Evolutionary conservation across 2,888 invertebrate species (phyloP).

Genomic region (Agrotis clavis): DNA sequence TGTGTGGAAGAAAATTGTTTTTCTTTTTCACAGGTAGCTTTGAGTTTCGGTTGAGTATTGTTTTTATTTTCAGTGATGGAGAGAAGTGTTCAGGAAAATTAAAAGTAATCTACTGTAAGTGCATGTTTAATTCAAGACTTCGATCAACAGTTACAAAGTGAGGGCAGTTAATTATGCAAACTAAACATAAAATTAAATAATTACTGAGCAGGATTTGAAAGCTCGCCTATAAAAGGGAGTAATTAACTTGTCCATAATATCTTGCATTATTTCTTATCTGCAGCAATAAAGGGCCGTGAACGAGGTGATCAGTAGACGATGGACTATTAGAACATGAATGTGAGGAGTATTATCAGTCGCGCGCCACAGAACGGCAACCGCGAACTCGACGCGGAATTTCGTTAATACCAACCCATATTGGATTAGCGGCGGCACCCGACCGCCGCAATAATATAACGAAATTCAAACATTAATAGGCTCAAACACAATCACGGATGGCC

Average conservation of each 20-base stretch:
- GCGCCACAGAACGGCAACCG: slow-evolving; percentile 70
- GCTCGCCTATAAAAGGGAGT: slow-evolving; percentile 13
- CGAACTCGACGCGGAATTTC: slow-evolving; percentile 79
- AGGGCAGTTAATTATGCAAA: slow-evolving; percentile 11
- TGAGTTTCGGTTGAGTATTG: slow-evolving; percentile 16
- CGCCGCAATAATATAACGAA: slow-evolving; percentile 90
- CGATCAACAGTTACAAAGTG: background rate
- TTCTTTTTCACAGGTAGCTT: slow-evolving; percentile 19
- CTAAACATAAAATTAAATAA: slow-evolving; percentile 18
- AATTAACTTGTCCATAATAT: slow-evolving; percentile 31
- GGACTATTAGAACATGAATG: slow-evolving; percentile 71
- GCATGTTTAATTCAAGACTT: slow-evolving; percentile 5
- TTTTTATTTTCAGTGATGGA: slow-evolving; percentile 14
- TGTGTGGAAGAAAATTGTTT: slow-evolving; percentile 37
- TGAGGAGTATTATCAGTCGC: slow-evolving; percentile 73
- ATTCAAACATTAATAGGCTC: slow-evolving; percentile 90
- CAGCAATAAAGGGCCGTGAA: slow-evolving; percentile 53
- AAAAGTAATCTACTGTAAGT: slow-evolving; percentile 6
- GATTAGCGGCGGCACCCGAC: slow-evolving; percentile 83
- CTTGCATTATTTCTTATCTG: slow-evolving; percentile 53
- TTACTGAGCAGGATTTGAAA: slow-evolving; percentile 11
- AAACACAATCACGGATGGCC: slow-evolving; percentile 91
- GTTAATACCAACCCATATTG: slow-evolving; percentile 87
- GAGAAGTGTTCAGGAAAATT: background rate
- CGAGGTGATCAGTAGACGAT: slow-evolving; percentile 65